Evolutionary conservation across 1,140 invertebrate species (phyloP).

Genomic region (Drosophila jambulina): DNA sequence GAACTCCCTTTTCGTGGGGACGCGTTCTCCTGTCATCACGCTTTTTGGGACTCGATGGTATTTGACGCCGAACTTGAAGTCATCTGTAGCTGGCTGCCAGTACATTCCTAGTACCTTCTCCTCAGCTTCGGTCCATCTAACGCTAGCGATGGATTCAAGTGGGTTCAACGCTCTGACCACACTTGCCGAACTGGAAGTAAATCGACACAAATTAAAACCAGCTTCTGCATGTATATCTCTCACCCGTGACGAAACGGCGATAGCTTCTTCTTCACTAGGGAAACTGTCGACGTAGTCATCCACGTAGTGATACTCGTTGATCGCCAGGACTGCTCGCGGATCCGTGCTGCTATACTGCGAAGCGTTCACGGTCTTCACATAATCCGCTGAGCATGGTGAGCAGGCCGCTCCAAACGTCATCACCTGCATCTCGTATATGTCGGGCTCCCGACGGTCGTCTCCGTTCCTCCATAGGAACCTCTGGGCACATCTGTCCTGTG

Average conservation of each 20-base stretch:
- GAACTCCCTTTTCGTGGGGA: background rate
- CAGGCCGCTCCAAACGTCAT: background rate
- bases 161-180: background rate
- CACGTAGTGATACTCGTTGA: no score
- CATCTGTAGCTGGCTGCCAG: background rate
- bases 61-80: background rate
- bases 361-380: no score
- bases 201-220: no score
- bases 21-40: background rate
- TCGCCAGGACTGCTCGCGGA: no score
- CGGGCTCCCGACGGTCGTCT: background rate
- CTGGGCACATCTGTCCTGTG: background rate
- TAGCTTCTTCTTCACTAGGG: no score
- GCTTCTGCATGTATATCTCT: background rate
- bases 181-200: background rate
- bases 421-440: background rate
- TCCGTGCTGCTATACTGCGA: no score
- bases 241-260: no score
- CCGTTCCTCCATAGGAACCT: background rate
- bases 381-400: background rate
- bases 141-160: background rate
- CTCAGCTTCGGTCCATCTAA: background rate
- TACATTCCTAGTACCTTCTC: constrained; percentile 4
- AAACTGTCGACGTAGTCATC: no score
- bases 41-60: background rate